A percentile compares a stretch with the other conserved stretches of the same genome.
These are phyloP conservation scores for Pan troglodytes DNA, from an alignment of 2,113 vertebrate genomes.

Conservation along the genomic window DNA sequence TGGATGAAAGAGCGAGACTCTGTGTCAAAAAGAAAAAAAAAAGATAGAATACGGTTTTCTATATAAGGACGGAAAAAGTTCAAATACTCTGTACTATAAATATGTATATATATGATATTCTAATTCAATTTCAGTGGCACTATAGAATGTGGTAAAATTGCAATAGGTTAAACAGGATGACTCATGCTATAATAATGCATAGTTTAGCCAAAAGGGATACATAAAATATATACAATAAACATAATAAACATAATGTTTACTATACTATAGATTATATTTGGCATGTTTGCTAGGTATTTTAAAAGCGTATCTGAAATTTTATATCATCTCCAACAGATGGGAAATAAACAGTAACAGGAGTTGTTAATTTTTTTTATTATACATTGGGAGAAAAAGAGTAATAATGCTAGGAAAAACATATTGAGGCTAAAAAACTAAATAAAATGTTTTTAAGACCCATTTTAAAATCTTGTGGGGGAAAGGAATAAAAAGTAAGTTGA, in stretches of 20 bases:
- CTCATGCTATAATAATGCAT: slow-evolving; percentile 33
- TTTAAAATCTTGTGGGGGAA: slow-evolving; percentile 62
- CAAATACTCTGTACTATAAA: background rate
- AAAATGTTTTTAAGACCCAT: slow-evolving; percentile 69
- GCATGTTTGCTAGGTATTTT: slow-evolving; percentile 68
- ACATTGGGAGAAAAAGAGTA: slow-evolving; percentile 58
- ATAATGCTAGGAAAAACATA: slow-evolving; percentile 69
- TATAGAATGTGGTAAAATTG: slow-evolving; percentile 21
- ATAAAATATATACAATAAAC: slow-evolving; percentile 67
- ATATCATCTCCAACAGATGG: slow-evolving; percentile 72
- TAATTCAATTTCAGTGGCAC: slow-evolving; percentile 13
- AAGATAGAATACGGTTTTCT: background rate
- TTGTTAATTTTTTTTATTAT: slow-evolving; percentile 75
- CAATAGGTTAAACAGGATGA: slow-evolving; percentile 42
- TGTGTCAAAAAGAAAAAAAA: no score
- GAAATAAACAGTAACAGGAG: slow-evolving; percentile 72
- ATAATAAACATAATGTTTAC: slow-evolving; percentile 68
- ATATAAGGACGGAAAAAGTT: background rate
- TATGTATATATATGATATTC: background rate
- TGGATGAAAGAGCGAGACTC: no score
- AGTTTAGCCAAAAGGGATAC: slow-evolving; percentile 52
- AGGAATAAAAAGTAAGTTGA: slow-evolving; percentile 64
- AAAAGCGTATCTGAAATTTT: slow-evolving; percentile 75
- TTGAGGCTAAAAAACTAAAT: slow-evolving; percentile 64
- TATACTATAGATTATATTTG: slow-evolving; percentile 69